phyloP scores from a whole-genome alignment of 1,140 invertebrate species.

The Euwallacea fornicatus region DNA sequence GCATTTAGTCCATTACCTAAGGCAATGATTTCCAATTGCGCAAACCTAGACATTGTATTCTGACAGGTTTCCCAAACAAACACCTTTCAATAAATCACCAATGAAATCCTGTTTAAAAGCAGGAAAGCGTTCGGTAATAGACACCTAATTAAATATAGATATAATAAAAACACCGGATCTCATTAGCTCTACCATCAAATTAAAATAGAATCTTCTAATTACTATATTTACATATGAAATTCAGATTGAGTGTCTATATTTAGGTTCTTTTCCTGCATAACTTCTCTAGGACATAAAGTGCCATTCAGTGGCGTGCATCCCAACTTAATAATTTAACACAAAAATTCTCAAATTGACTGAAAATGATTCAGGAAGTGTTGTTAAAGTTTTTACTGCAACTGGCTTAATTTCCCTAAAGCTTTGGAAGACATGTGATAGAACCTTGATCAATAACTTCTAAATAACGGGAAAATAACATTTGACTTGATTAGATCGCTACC shows the following conservation, averaged over 20 bases:
- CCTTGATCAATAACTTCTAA: too few species aligned
- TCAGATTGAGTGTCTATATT: slow-evolving; percentile 22
- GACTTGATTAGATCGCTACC: too few species aligned
- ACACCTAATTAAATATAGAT: slow-evolving; percentile 23
- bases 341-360: too few species aligned
- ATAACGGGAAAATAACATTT: too few species aligned
- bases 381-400: too few species aligned
- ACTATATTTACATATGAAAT: slow-evolving; percentile 31
- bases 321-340: too few species aligned
- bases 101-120: slow-evolving; percentile 1
- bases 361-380: too few species aligned
- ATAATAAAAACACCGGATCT: slow-evolving; percentile 29
- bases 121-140: slow-evolving; percentile 13
- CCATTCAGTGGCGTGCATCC: slow-evolving; percentile 8
- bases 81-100: not conserved
- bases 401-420: too few species aligned
- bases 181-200: slow-evolving; percentile 25
- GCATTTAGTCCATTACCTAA: too few species aligned
- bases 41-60: not conserved
- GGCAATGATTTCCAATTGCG: not conserved
- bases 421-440: too few species aligned
- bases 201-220: slow-evolving; percentile 32
- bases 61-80: not conserved
- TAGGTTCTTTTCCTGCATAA: slow-evolving; percentile 17
- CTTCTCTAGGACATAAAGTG: slow-evolving; percentile 20